Percentiles rank a stretch among this genome's conserved stretches.
Evolutionary conservation across 2,888 invertebrate genomes (phyloP).

Genomic region (Cancer borealis): DNA sequence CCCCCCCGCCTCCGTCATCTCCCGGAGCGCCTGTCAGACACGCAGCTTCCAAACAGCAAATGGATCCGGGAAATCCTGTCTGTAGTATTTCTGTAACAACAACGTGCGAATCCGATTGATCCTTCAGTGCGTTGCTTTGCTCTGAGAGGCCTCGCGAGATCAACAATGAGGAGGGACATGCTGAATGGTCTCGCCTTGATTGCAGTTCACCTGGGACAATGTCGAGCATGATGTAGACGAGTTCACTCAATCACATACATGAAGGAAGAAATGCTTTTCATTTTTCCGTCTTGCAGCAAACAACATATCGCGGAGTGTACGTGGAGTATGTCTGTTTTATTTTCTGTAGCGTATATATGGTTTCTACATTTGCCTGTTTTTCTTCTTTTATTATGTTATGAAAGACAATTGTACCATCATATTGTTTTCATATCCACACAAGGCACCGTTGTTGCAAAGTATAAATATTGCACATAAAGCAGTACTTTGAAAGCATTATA

Average conservation of each 20-base stretch:
- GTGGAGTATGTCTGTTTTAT: background rate
- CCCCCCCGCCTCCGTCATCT: background rate
- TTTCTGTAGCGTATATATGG: background rate
- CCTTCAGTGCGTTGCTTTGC: slow-evolving; percentile 11
- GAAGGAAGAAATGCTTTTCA: background rate
- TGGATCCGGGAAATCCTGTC: slow-evolving; percentile 4
- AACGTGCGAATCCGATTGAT: slow-evolving; percentile 18
- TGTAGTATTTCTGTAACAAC: slow-evolving; percentile 38
- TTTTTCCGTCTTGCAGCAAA: background rate
- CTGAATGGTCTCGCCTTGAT: slow-evolving; percentile 38
- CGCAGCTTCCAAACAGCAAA: slow-evolving; percentile 18
- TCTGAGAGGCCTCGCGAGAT: slow-evolving; percentile 12
- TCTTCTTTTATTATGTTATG: background rate
- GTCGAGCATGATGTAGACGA: background rate
- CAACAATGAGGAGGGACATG: slow-evolving; percentile 21
- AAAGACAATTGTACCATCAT: background rate
- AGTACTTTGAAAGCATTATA: background rate
- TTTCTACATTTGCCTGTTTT: background rate
- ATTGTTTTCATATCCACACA: background rate
- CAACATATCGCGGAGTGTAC: background rate
- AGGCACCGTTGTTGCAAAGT: background rate
- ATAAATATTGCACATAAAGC: background rate
- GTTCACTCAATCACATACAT: background rate
- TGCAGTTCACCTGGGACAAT: slow-evolving; percentile 21
- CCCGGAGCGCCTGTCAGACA: background rate